Percentiles rank a stretch among this genome's conserved stretches.
These are phyloP conservation scores for Euphonia xanthogaster DNA, from an alignment of 2,797 vertebrate genomes.

Conservation along the genomic window DNA sequence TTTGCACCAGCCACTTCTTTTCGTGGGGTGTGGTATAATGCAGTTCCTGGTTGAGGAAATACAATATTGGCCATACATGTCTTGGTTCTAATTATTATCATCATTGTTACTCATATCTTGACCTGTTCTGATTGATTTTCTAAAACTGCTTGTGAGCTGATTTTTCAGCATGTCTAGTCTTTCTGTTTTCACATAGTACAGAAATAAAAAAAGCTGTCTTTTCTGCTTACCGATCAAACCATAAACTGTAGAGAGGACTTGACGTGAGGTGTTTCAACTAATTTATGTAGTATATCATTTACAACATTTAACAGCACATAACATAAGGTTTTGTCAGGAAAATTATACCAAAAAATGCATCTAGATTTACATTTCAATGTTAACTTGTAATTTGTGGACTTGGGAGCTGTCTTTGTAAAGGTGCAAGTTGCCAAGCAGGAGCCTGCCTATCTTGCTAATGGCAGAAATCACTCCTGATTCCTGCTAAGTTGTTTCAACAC, in stretches of 20 bases:
- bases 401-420: background rate
- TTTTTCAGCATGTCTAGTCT: background rate
- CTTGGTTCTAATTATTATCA: background rate
- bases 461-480: background rate
- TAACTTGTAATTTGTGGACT: conserved; percentile 6
- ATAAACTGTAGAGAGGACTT: background rate
- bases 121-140: background rate
- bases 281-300: background rate
- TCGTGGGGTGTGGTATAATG: background rate
- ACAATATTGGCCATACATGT: background rate
- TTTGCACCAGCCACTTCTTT: background rate
- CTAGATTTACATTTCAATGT: background rate
- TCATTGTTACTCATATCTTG: background rate
- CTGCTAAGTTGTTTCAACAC: background rate
- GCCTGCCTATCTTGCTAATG: background rate
- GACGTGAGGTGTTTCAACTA: background rate
- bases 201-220: conserved; percentile 1
- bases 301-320: background rate
- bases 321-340: background rate
- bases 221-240: background rate
- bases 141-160: background rate
- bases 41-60: conserved; percentile 5
- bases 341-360: background rate
- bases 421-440: background rate
- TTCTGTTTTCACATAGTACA: background rate